These are phyloP conservation scores for Sciurus carolinensis DNA, from an alignment of 2,797 vertebrate species.

Conservation along the genomic window DNA sequence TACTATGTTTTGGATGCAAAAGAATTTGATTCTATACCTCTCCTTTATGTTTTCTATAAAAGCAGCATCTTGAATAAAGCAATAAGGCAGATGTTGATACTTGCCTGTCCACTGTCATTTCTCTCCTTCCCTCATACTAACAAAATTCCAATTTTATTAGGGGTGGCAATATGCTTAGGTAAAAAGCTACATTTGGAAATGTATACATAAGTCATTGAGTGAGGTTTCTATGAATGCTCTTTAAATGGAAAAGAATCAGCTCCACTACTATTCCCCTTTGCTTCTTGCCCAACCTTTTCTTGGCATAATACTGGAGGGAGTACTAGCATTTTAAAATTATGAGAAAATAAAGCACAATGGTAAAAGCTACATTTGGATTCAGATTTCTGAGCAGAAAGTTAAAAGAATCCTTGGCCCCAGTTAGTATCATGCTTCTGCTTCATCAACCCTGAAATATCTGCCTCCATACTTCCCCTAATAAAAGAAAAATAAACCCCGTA, in stretches of 20 bases:
- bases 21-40: background rate
- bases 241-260: background rate
- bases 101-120: background rate
- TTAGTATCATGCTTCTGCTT: background rate
- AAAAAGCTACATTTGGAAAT: constrained; percentile 7
- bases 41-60: constrained; percentile 27
- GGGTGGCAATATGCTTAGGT: background rate
- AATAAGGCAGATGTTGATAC: background rate
- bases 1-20: background rate
- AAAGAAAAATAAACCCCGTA: background rate
- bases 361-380: background rate
- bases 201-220: background rate
- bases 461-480: background rate
- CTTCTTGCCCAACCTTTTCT: background rate
- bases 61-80: background rate
- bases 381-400: background rate
- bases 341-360: background rate
- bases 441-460: background rate
- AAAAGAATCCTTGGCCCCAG: background rate
- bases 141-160: background rate
- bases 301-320: background rate
- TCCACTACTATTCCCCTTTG: background rate
- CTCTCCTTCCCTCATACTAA: background rate
- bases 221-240: background rate
- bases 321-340: background rate